Conservation (phyloP, 2,113 vertebrate species). For the Pica pica region DNA sequence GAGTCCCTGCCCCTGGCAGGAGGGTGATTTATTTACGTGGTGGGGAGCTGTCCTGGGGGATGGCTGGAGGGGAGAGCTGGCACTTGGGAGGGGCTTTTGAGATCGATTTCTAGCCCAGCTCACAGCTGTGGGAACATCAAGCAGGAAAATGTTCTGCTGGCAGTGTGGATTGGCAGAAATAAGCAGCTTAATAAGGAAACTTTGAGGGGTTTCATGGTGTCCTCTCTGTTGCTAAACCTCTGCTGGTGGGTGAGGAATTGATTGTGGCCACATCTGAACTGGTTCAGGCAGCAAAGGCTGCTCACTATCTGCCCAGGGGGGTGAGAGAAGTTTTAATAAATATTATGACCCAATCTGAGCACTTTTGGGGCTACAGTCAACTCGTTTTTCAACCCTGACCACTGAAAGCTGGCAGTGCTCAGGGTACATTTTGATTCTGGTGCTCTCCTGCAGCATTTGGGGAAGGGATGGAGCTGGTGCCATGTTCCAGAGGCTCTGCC, state of each 20-base stretch:
- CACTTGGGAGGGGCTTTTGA: neutral
- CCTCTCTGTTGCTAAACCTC: neutral
- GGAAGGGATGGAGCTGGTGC: neutral
- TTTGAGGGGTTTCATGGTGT: neutral
- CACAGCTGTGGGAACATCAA: neutral
- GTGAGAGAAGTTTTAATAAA: neutral
- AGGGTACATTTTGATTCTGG: rapidly evolving
- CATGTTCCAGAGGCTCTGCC: neutral
- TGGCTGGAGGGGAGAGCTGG: neutral
- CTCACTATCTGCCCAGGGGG: neutral
- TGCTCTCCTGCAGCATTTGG: neutral
- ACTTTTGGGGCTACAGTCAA: neutral
- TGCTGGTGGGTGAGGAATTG: neutral
- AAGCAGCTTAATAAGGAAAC: neutral
- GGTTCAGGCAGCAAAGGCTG: neutral
- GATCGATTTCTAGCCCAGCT: neutral
- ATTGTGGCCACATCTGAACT: neutral
- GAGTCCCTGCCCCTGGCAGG: neutral
- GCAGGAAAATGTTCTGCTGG: neutral
- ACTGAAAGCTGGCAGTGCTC: neutral
- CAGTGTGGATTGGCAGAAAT: neutral
- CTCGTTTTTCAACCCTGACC: rapidly evolving
- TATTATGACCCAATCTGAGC: rapidly evolving
- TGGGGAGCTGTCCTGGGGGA: neutral
- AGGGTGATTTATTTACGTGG: neutral